A percentile compares a stretch with the other conserved stretches of the same genome.
Conservation (phyloP, 2,797 vertebrate genomes). For the Macropus fuliginosus region DNA sequence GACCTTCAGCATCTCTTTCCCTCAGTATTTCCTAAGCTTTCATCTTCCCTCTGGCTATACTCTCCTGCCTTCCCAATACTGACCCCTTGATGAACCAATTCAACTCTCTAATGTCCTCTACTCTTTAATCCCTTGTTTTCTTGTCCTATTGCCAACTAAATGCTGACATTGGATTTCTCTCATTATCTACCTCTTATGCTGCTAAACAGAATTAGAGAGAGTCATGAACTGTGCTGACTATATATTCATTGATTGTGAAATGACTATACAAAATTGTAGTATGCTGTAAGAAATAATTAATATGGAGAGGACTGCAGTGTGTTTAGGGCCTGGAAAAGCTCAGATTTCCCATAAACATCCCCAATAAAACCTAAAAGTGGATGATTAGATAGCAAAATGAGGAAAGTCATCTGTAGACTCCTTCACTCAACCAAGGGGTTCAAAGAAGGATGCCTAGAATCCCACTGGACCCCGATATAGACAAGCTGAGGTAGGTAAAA, state of each 20-base stretch:
- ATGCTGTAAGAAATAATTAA: neutral
- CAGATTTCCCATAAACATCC: neutral
- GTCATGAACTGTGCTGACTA: neutral
- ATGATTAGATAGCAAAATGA: neutral
- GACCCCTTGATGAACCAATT: neutral
- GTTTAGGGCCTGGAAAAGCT: neutral
- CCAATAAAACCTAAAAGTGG: neutral
- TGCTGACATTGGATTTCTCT: neutral
- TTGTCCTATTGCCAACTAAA: neutral
- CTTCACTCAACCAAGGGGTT: neutral
- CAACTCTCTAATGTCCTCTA: neutral
- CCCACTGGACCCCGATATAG: neutral
- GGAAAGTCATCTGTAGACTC: neutral
- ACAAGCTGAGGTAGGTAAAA: neutral
- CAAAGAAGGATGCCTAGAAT: neutral
- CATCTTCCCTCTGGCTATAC: neutral
- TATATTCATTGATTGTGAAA: neutral
- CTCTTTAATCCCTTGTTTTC: neutral
- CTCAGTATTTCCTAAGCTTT: neutral
- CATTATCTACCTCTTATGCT: neutral
- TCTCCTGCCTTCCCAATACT: neutral
- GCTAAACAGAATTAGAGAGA: neutral
- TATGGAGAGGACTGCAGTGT: neutral
- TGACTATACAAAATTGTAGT: neutral
- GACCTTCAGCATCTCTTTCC: neutral